Conservation (phyloP, 1,140 invertebrate genomes). For the Teleopsis dalmanni region DNA sequence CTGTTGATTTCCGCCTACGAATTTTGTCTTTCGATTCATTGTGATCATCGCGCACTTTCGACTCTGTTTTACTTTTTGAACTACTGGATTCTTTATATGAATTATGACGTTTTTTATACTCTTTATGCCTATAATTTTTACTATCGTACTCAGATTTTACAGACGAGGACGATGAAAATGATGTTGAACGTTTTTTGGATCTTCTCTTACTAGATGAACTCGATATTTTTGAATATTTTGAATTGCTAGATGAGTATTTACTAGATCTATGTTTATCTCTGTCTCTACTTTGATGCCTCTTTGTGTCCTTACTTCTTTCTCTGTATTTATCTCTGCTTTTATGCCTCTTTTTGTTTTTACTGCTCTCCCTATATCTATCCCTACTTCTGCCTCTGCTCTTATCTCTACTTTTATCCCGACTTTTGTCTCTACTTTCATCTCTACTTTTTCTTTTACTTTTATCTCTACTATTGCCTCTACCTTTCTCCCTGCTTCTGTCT, state of each 20-base stretch:
- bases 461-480: constrained; percentile 6
- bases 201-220: too few relatives aligned
- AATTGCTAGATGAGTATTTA: too few relatives aligned
- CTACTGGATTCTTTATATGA: too few relatives aligned
- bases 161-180: too few relatives aligned
- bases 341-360: neutral
- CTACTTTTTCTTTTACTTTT: neutral
- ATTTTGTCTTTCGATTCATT: constrained; percentile 25
- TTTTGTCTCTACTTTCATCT: neutral
- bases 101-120: too few relatives aligned
- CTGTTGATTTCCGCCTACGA: constrained; percentile 25
- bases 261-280: too few relatives aligned
- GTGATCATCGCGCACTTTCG: constrained; percentile 35
- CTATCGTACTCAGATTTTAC: too few relatives aligned
- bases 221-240: too few relatives aligned
- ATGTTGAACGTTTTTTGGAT: too few relatives aligned
- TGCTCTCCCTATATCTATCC: neutral
- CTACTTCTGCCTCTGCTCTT: neutral
- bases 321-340: constrained; percentile 22
- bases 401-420: neutral
- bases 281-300: too few relatives aligned
- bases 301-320: constrained; percentile 3
- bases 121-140: too few relatives aligned
- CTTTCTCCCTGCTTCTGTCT: constrained; percentile 20
- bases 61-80: too few relatives aligned